Conservation (phyloP, 1,140 invertebrate species). For the Cotesia chilonis region DNA sequence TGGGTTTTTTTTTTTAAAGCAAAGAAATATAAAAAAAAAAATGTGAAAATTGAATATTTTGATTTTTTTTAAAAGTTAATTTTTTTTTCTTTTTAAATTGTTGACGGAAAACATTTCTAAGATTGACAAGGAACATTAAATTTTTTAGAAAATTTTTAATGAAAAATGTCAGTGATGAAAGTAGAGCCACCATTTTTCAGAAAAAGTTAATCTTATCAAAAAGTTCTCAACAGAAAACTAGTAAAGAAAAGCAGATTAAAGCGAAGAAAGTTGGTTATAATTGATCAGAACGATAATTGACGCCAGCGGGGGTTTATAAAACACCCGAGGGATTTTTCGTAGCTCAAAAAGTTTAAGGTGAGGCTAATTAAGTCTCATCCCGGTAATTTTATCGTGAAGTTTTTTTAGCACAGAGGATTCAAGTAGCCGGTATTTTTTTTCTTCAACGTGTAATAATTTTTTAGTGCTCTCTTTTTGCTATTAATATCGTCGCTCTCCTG, state of each 20-base stretch:
- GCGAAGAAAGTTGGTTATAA: background rate
- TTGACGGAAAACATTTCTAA: too few relatives aligned
- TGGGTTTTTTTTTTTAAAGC: too few relatives aligned
- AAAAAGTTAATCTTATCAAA: background rate
- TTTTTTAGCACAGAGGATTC: background rate
- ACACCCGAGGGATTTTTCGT: background rate
- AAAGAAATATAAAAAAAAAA: too few relatives aligned
- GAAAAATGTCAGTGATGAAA: too few relatives aligned
- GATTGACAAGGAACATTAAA: too few relatives aligned
- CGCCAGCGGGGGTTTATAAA: background rate
- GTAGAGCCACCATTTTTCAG: too few relatives aligned
- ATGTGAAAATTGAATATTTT: too few relatives aligned
- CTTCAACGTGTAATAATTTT: background rate
- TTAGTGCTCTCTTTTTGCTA: background rate
- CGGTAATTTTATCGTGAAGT: background rate
- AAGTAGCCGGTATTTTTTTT: background rate
- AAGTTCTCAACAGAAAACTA: background rate
- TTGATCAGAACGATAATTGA: background rate
- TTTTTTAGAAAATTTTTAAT: too few relatives aligned
- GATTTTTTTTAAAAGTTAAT: too few relatives aligned
- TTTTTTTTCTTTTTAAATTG: too few relatives aligned
- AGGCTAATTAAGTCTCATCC: slow-evolving; percentile 7
- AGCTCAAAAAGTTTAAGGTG: background rate
- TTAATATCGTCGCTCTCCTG: background rate
- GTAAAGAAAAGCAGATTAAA: background rate